Percentiles rank a stretch among this genome's conserved stretches.
Conservation (phyloP, 30 jellyfish, hydroid and myxozoan genomes). For the Pelagia noctiluca region DNA sequence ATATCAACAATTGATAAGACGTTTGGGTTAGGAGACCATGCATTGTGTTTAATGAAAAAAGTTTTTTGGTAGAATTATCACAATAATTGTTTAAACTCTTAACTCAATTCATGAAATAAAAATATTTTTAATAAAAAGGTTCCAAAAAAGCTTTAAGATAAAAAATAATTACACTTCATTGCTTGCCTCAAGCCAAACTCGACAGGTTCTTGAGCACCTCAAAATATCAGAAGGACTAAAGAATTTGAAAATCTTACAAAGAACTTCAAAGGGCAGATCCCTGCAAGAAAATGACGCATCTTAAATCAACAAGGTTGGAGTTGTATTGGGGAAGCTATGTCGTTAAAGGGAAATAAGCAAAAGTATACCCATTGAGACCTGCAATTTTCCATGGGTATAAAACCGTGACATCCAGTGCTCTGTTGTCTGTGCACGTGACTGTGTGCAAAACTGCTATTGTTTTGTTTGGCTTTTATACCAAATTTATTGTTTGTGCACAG, state of each 20-base stretch:
- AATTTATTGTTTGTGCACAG: too few relatives aligned
- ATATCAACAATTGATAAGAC: too few relatives aligned
- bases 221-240: constrained; percentile 58
- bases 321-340: constrained; percentile 5
- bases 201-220: constrained; percentile 59
- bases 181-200: constrained; percentile 57
- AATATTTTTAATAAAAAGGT: not conserved
- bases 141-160: not conserved
- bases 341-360: not conserved
- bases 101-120: too few relatives aligned
- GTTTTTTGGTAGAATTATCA: too few relatives aligned
- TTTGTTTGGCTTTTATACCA: too few relatives aligned
- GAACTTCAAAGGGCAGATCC: constrained; percentile 39
- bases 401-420: not conserved
- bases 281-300: constrained; percentile 14
- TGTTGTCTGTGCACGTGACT: not conserved
- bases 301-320: not conserved
- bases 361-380: too few relatives aligned
- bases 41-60: too few relatives aligned
- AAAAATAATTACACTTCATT: constrained; percentile 23
- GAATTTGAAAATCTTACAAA: constrained; percentile 18
- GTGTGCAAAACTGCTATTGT: too few relatives aligned
- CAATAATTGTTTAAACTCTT: too few relatives aligned
- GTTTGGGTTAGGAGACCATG: too few relatives aligned
- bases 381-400: too few relatives aligned